These are phyloP conservation scores for Tyria jacobaeae DNA, from an alignment of 2,888 invertebrate genomes.

Conservation along the genomic window DNA sequence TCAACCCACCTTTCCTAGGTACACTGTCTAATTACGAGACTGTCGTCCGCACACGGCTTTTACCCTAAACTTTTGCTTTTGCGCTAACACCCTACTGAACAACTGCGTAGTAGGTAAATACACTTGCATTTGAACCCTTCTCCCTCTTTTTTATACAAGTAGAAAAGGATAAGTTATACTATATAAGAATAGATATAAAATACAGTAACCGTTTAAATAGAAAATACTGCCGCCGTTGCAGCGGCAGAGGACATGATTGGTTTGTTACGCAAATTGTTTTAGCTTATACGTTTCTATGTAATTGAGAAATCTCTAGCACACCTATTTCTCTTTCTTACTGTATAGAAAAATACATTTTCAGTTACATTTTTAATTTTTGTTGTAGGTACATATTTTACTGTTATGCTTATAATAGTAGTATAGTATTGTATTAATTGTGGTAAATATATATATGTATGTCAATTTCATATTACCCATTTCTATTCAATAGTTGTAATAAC, in stretches of 20 bases:
- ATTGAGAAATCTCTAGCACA: slow-evolving; percentile 19
- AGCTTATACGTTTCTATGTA: slow-evolving; percentile 34
- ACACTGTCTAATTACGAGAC: slow-evolving; percentile 58
- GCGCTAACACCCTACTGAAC: slow-evolving; percentile 42
- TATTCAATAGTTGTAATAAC: no score
- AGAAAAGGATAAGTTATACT: slow-evolving; percentile 28
- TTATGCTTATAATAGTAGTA: no score
- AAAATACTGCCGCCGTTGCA: slow-evolving; percentile 50
- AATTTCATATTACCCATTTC: no score
- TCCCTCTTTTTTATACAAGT: slow-evolving; percentile 26
- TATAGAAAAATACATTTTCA: slow-evolving; percentile 6
- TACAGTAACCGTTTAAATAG: slow-evolving; percentile 51
- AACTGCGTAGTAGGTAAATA: slow-evolving; percentile 42
- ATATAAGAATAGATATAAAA: slow-evolving; percentile 36
- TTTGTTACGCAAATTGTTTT: slow-evolving; percentile 57
- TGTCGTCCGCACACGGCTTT: slow-evolving; percentile 54
- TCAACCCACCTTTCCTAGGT: slow-evolving; percentile 40
- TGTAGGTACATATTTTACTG: no score
- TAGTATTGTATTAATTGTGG: no score
- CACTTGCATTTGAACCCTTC: slow-evolving; percentile 44
- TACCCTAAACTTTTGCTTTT: slow-evolving; percentile 59
- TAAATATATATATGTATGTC: no score
- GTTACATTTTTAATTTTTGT: slow-evolving; percentile 5
- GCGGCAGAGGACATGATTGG: slow-evolving; percentile 52
- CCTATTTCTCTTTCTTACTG: slow-evolving; percentile 16